Evolutionary conservation across 2,888 invertebrate genomes (phyloP).

Genomic region (Folsomia manolachei): DNA sequence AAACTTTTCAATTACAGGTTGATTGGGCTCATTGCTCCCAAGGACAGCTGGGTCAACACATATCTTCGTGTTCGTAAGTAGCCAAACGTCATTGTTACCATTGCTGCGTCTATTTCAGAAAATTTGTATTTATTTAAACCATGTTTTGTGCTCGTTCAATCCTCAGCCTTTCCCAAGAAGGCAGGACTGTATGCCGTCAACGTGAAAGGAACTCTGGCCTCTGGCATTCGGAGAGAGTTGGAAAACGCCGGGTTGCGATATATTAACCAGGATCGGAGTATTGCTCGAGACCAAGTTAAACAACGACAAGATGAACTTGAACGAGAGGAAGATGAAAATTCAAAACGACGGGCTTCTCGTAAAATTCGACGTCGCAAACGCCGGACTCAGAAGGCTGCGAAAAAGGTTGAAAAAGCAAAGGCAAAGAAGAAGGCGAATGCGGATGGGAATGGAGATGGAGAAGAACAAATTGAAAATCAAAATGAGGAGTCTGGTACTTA

Average conservation of each 20-base stretch:
- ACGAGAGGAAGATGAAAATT: background rate
- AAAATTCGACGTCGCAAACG: background rate
- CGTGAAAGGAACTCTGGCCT: background rate
- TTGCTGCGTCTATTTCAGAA: too few species aligned
- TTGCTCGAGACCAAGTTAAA: background rate
- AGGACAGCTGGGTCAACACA: background rate
- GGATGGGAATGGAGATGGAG: background rate
- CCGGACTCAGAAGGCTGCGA: background rate
- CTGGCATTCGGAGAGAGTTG: background rate
- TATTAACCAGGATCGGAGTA: background rate
- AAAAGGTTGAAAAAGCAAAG: background rate
- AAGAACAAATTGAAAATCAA: too few species aligned
- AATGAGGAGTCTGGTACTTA: background rate
- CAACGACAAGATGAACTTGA: background rate
- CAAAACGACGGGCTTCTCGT: background rate
- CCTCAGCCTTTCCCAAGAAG: too few species aligned
- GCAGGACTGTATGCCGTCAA: background rate
- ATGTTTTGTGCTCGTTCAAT: too few species aligned
- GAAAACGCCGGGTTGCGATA: background rate
- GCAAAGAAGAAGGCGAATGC: constrained; percentile 2
- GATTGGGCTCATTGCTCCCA: background rate
- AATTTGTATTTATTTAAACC: too few species aligned
- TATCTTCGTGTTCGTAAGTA: background rate
- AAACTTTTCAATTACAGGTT: background rate
- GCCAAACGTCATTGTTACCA: too few species aligned